phyloP scores from a whole-genome alignment of 64 coral and sea anemone species.

The Porites australiensis region DNA sequence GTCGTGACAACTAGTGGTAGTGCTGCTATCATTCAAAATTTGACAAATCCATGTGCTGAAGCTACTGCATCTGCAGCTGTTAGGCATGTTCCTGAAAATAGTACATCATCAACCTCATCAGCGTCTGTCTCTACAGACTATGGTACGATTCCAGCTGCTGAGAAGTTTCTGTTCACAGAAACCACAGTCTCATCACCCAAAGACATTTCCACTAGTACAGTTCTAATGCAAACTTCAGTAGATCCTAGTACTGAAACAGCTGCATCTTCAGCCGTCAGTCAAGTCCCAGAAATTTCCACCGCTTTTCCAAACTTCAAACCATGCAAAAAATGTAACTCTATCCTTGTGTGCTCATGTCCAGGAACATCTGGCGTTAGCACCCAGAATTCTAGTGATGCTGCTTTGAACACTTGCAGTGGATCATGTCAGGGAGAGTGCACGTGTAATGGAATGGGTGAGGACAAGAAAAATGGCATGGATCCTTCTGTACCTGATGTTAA shows the following conservation, averaged over 20 bases:
- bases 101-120: background rate
- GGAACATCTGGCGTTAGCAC: background rate
- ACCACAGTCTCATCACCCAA: background rate
- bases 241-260: background rate
- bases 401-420: background rate
- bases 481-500: conserved; percentile 8
- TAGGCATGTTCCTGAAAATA: too few species aligned
- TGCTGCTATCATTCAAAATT: background rate
- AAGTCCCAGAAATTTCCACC: background rate
- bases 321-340: conserved; percentile 17
- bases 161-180: too few species aligned
- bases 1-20: background rate
- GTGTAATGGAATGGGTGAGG: background rate
- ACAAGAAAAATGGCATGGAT: background rate
- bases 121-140: background rate
- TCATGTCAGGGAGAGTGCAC: background rate
- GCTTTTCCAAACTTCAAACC: conserved; percentile 16
- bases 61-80: background rate
- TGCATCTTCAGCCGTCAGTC: background rate
- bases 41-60: background rate
- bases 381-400: background rate
- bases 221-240: background rate
- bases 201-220: background rate
- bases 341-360: conserved; percentile 42
- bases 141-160: too few species aligned